Evolutionary conservation across 1,140 invertebrate genomes (phyloP).

Genomic region (Chelonus insularis): DNA sequence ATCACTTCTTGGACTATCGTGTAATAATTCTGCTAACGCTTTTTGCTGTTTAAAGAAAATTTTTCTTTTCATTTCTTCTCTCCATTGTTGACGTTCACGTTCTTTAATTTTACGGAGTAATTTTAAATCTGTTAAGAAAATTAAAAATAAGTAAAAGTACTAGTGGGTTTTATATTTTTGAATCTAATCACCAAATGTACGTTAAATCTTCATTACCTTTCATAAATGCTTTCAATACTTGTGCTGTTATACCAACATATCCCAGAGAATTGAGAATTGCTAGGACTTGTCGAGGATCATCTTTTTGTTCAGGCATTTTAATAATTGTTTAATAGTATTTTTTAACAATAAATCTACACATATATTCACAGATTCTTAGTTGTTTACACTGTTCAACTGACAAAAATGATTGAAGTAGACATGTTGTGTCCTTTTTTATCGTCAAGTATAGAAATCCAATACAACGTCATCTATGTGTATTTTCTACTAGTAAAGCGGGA

Average conservation of each 20-base stretch:
- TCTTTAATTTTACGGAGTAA: slow-evolving; percentile 52
- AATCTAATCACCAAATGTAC: neutral
- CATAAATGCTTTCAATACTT: slow-evolving; percentile 55
- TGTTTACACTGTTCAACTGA: too few relatives aligned
- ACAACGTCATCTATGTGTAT: too few relatives aligned
- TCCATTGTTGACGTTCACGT: slow-evolving; percentile 42
- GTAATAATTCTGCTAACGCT: slow-evolving; percentile 36
- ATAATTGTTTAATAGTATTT: too few relatives aligned
- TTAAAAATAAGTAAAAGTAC: too few relatives aligned
- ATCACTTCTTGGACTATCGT: slow-evolving; percentile 21
- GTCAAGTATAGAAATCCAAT: too few relatives aligned
- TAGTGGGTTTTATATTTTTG: too few relatives aligned
- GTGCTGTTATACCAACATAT: slow-evolving; percentile 52
- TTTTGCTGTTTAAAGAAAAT: slow-evolving; percentile 41
- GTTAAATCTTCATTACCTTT: slow-evolving; percentile 45
- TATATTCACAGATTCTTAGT: too few relatives aligned
- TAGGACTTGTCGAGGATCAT: slow-evolving; percentile 52
- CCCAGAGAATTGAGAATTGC: slow-evolving; percentile 53
- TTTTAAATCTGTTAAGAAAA: slow-evolving; percentile 47
- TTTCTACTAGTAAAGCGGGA: too few relatives aligned
- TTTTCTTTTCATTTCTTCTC: slow-evolving; percentile 45
- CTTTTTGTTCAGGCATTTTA: slow-evolving; percentile 36
- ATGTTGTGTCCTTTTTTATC: too few relatives aligned
- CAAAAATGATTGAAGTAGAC: too few relatives aligned
- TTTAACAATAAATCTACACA: too few relatives aligned